Base-by-base conservation (phyloP, 2,797 vertebrate genomes). In the Hafferia zeledoni region DNA sequence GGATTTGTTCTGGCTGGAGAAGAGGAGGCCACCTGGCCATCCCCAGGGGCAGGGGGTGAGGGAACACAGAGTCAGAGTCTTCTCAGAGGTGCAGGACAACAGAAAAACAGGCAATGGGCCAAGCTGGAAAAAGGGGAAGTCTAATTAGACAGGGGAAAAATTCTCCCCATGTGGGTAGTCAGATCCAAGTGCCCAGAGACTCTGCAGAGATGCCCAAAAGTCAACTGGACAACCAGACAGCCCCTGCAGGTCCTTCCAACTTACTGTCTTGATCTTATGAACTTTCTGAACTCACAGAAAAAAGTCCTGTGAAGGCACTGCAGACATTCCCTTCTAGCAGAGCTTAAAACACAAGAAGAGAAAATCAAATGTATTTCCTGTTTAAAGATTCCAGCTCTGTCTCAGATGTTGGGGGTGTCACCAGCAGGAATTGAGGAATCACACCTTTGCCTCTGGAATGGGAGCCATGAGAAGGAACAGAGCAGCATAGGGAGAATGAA, bases 161-260 rank as follows among this genome's bases (percentile, higher is more conserved):
- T 23, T 1, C 4, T 46, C 17, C 28, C 25, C 1, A 0, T 31
- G 13, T 43, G 17, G 14, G 5, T 72, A 16, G 17, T 68, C 46
- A 82, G 47, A 41, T 41, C 9, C 35, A 17, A 30, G 17, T 41
- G 18, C 9, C 4, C 39, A 65, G 64, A 28, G 17, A 12, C 5
- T 44, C 28, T 17, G 16, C 37, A 44, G 49, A 74, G 10, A 33
- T 13, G 30, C 35, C 6, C 24, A n/a, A 49, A 91, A 72, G 6
- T 25, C n/a, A 76, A 15, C 16, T 17, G 37, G 44, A 25, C 10
- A 43, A 52, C 5, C 15, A 52, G 22, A 8, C 35, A 28, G 9
- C 6, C 39, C 10, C 31, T 52, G 49, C 12, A 63, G 5, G 15
- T 43, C 25, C 22, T 68, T 60, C 49, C 57, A 60, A 49, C 3